Evolutionary conservation across 2,888 invertebrate species (phyloP).

Genomic region (Ectobius pallidus): DNA sequence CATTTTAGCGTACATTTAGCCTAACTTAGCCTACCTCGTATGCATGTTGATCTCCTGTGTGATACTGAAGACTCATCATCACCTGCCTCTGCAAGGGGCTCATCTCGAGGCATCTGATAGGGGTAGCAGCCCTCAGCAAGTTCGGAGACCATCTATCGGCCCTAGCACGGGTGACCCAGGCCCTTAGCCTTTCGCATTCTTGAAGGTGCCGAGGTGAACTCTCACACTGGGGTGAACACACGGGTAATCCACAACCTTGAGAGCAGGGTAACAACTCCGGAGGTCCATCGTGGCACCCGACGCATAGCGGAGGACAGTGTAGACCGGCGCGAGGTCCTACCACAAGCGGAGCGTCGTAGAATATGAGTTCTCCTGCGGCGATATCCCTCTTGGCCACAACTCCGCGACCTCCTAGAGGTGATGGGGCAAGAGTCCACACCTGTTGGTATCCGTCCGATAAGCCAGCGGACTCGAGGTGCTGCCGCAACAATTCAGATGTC

Average conservation of each 20-base stretch:
- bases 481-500: neutral
- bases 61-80: conserved; percentile 60
- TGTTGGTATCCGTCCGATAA: neutral
- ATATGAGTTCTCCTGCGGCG: conserved; percentile 70
- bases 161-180: neutral
- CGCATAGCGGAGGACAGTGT: conserved; percentile 63
- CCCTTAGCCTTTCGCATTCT: conserved; percentile 54
- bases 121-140: conserved; percentile 55
- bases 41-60: conserved; percentile 61
- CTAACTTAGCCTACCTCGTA: conserved; percentile 60
- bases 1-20: too few species aligned
- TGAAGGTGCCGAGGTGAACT: conserved; percentile 61
- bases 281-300: conserved; percentile 55
- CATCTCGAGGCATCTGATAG: conserved; percentile 56
- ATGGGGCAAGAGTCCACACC: conserved; percentile 65
- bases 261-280: conserved; percentile 28
- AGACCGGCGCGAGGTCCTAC: conserved; percentile 69
- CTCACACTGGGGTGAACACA: conserved; percentile 71
- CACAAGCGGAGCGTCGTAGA: conserved; percentile 71
- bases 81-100: conserved; percentile 58
- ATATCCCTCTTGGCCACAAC: conserved; percentile 72
- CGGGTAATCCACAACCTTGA: conserved; percentile 67
- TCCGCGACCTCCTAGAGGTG: conserved; percentile 71
- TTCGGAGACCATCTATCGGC: conserved; percentile 50
- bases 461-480: neutral